Percentiles rank a stretch among this genome's conserved stretches.
phyloP scores from a whole-genome alignment of 1,140 invertebrate species.

The Calliphora vicina region DNA sequence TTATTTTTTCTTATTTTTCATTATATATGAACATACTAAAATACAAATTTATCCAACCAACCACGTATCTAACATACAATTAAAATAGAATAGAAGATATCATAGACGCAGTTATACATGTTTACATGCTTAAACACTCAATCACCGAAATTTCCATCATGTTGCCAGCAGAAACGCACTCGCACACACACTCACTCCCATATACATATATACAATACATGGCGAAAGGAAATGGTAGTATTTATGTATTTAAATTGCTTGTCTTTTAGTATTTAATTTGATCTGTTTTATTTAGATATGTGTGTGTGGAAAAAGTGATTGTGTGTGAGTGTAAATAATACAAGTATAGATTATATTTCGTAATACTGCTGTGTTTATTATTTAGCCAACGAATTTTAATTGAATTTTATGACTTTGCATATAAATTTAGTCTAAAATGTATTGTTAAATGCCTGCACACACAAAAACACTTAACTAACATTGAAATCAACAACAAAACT shows the following conservation, averaged over 20 bases:
- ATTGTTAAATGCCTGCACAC: too few species aligned
- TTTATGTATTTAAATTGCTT: background rate
- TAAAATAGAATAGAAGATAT: background rate
- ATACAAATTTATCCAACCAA: background rate
- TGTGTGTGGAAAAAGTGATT: background rate
- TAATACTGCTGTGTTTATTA: background rate
- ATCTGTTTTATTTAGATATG: background rate
- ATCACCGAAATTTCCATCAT: background rate
- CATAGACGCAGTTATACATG: background rate
- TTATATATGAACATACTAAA: too few species aligned
- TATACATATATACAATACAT: too few species aligned
- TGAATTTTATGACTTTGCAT: background rate
- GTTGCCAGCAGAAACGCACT: too few species aligned
- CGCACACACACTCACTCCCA: background rate
- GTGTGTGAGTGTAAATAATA: background rate
- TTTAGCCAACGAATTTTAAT: background rate
- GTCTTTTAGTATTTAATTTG: constrained; percentile 1
- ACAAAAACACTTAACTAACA: too few species aligned
- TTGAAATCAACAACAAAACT: too few species aligned
- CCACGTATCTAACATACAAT: background rate
- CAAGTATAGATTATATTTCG: background rate
- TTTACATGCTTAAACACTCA: constrained; percentile 1
- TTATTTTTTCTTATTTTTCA: too few species aligned
- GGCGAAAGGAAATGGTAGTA: background rate
- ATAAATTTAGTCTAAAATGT: background rate